These are phyloP conservation scores for Xiphophorus birchmanni DNA, from an alignment of 2,797 vertebrate genomes.

Conservation along the genomic window DNA sequence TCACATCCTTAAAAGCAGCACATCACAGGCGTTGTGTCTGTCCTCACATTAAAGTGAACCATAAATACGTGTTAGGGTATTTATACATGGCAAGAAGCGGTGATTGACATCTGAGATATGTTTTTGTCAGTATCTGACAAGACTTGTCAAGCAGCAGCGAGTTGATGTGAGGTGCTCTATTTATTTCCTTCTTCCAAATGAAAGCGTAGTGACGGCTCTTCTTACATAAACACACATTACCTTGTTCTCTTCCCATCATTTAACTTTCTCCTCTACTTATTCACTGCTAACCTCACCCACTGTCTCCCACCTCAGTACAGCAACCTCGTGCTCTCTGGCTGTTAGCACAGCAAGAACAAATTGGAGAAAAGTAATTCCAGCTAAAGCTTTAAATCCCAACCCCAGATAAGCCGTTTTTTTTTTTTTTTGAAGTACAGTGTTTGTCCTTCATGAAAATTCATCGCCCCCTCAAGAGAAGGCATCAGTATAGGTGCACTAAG, in stretches of 20 bases:
- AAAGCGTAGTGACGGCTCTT: conserved; percentile 61
- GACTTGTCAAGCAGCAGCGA: conserved; percentile 40
- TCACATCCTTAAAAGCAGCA: conserved; percentile 20
- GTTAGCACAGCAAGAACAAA: conserved; percentile 75
- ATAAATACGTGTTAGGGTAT: conserved; percentile 28
- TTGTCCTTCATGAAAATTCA: conserved; percentile 82
- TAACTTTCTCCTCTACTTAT: conserved; percentile 17
- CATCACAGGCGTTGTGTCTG: conserved; percentile 13
- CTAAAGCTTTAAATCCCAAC: conserved; percentile 74
- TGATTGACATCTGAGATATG: conserved; percentile 48
- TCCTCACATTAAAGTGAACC: conserved; percentile 35
- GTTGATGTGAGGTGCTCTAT: conserved; percentile 52
- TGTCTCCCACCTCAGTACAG: conserved; percentile 12
- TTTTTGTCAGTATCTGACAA: conserved; percentile 45
- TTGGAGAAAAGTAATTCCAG: conserved; percentile 71
- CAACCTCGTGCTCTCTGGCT: conserved; percentile 42
- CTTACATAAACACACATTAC: conserved; percentile 64
- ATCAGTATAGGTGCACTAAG: conserved; percentile 80
- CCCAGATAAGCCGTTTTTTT: conserved; percentile 57
- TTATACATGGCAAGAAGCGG: conserved; percentile 17
- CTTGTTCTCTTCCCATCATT: conserved; percentile 33
- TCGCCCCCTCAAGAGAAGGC: conserved; percentile 68
- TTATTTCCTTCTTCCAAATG: conserved; percentile 68
- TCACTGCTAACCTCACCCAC: conserved; percentile 11
- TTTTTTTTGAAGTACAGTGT: conserved; percentile 70